Evolutionary conservation across 1,140 invertebrate species (phyloP).

Genomic region (Drosophila melanogaster): DNA sequence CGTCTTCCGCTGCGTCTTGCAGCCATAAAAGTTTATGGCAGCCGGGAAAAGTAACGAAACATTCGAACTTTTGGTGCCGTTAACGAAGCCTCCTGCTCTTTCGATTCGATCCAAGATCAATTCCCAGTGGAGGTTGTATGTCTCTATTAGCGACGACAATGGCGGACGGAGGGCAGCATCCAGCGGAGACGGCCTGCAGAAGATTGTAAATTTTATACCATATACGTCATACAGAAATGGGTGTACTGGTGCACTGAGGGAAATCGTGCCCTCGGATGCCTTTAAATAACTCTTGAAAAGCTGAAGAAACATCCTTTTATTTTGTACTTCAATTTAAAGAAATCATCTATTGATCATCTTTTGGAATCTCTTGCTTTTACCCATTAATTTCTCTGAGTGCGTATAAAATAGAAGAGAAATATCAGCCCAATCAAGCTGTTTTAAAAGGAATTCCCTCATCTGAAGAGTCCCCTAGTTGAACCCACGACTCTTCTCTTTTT

Average conservation of each 20-base stretch:
- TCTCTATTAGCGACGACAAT: slow-evolving; percentile 60
- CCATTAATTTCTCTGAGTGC: neutral
- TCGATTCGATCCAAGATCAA: slow-evolving; percentile 44
- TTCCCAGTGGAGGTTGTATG: slow-evolving; percentile 45
- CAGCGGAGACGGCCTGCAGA: slow-evolving; percentile 39
- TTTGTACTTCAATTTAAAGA: too few relatives aligned
- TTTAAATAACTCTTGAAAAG: too few relatives aligned
- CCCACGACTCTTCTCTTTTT: slow-evolving; percentile 3
- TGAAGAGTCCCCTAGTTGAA: slow-evolving; percentile 13
- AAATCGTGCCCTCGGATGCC: neutral
- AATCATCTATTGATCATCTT: too few relatives aligned
- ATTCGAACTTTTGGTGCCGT: slow-evolving; percentile 48
- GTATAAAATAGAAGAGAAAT: neutral
- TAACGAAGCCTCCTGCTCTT: slow-evolving; percentile 24
- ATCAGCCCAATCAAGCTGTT: slow-evolving; percentile 14
- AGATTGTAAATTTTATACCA: slow-evolving; percentile 59
- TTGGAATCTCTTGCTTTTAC: too few relatives aligned
- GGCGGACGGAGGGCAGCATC: slow-evolving; percentile 37
- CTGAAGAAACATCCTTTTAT: too few relatives aligned
- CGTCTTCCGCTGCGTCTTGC: slow-evolving; percentile 42
- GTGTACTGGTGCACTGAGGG: slow-evolving; percentile 17
- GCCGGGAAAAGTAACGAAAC: slow-evolving; percentile 52
- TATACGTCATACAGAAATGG: slow-evolving; percentile 22
- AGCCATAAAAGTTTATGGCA: slow-evolving; percentile 58
- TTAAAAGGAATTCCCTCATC: slow-evolving; percentile 9